Base-by-base conservation (phyloP, 2,797 vertebrate species). In the Pseudomugil gertrudae region DNA sequence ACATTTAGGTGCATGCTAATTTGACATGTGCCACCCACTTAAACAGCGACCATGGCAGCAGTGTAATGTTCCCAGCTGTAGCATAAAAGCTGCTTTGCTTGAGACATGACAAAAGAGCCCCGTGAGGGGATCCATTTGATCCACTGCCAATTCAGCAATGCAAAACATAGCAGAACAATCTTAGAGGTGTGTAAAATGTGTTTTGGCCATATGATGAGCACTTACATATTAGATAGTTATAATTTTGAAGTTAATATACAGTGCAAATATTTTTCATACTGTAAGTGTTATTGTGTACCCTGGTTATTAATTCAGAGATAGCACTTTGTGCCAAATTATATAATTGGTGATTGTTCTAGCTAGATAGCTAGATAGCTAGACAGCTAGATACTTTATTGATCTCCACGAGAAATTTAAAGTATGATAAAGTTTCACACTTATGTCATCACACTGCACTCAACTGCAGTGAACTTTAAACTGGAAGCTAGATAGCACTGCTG, bases 211-310 rank as follows among this genome's bases (percentile, higher is more conserved):
- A 43, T 43, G 19, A 43, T 13, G 45, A 13, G 21, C 10, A 11
- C 45, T 9, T 21, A 48, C 21, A 48, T 11, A 24, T 48, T 13
- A 48, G 11, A 4, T 24, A 24, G 47, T 24, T 24, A 4, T 43
- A 21, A 45, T 21, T 19, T n/a, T 45, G 43, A 3, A 26, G 23
- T 13, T 50, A 26, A 48, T 24, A 14, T 11, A 48, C 10, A 10
- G 10, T 48, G 23, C 10, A 29, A 30, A 30, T n/a, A 24, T 40
- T 56, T 38, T 45, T 9, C 21, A 32, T 43, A 33, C 48, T 63
- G 23, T 45, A 68, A 38, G n/a, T 55, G 50, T 36, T 73, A 23
- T 23, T 66, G 35, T 29, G 50, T 27, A 58, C 9, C 21, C 3
- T 19, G n/a, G 24, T 29, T n/a, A 35, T 40, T 32, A 63, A 60